Conservation (phyloP, 2,888 invertebrate genomes). For the Synergus japonicus region DNA sequence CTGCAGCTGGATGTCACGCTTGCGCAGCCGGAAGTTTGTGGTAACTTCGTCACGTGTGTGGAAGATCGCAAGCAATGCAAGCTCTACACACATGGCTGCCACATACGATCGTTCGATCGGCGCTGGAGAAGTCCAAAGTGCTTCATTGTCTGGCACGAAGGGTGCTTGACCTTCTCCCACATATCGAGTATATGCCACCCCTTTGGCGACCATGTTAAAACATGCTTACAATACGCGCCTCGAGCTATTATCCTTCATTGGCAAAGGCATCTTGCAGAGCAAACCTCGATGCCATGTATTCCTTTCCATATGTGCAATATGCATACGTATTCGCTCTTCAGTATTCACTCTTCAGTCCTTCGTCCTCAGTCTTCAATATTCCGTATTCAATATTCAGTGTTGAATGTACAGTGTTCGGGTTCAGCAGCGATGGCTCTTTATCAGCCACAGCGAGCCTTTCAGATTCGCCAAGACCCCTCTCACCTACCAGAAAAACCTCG, state of each 20-base stretch:
- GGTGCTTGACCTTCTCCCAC: conserved; percentile 76
- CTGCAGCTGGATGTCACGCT: conserved; percentile 22
- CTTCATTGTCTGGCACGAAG: conserved; percentile 74
- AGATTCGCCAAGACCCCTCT: conserved; percentile 11
- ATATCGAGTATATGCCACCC: conserved; percentile 63
- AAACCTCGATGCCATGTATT: conserved; percentile 43
- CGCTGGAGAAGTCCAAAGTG: conserved; percentile 59
- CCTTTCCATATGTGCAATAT: not conserved
- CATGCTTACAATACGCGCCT: conserved; percentile 54
- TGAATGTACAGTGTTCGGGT: not conserved
- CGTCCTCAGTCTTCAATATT: not conserved
- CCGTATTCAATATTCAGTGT: not conserved
- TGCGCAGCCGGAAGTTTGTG: conserved; percentile 24
- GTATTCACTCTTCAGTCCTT: not conserved
- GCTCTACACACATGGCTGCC: conserved; percentile 16
- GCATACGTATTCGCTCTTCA: not conserved
- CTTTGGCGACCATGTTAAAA: conserved; percentile 53
- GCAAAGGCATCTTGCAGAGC: conserved; percentile 32
- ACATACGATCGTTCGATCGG: conserved; percentile 32
- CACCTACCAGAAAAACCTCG: conserved; percentile 6
- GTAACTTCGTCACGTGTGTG: conserved; percentile 20
- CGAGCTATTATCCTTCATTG: conserved; percentile 51
- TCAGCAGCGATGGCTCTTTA: not conserved
- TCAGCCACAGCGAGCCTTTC: not conserved
- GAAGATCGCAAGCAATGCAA: not conserved